A percentile compares a stretch with the other conserved stretches of the same genome.
Evolutionary conservation across 2,888 invertebrate species (phyloP).

Genomic region (Lasiommata megera): DNA sequence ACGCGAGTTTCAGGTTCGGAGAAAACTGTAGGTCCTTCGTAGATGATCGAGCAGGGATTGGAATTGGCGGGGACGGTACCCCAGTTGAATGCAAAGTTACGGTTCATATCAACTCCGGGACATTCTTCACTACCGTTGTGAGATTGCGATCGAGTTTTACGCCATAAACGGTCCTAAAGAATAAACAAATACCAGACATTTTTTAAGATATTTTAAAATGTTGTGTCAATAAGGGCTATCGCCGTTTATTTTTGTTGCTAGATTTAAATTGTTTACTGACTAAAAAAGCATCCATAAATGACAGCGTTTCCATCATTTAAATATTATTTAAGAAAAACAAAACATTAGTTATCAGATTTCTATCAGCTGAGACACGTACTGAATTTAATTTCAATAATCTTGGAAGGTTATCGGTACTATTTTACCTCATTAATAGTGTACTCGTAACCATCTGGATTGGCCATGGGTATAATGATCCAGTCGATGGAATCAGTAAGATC

Average conservation of each 20-base stretch:
- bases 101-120: constrained; percentile 88
- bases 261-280: no score
- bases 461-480: constrained; percentile 84
- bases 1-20: constrained; percentile 85
- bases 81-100: constrained; percentile 89
- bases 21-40: constrained; percentile 83
- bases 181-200: neutral
- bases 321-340: no score
- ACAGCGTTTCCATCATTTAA: no score
- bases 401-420: constrained; percentile 19
- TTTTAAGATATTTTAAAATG: no score
- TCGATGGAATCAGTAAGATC: constrained; percentile 81
- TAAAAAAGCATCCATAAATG: no score
- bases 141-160: constrained; percentile 84
- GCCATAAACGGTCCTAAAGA: constrained; percentile 84
- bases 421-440: constrained; percentile 76
- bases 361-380: neutral
- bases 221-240: no score
- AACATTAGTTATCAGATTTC: no score
- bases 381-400: constrained; percentile 17
- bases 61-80: constrained; percentile 72
- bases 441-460: constrained; percentile 89
- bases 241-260: no score
- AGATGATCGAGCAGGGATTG: constrained; percentile 83
- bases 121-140: constrained; percentile 72